A percentile compares a stretch with the other conserved stretches of the same genome.
These are phyloP conservation scores for Nicator chloris DNA, from an alignment of 2,113 vertebrate genomes.

Conservation along the genomic window DNA sequence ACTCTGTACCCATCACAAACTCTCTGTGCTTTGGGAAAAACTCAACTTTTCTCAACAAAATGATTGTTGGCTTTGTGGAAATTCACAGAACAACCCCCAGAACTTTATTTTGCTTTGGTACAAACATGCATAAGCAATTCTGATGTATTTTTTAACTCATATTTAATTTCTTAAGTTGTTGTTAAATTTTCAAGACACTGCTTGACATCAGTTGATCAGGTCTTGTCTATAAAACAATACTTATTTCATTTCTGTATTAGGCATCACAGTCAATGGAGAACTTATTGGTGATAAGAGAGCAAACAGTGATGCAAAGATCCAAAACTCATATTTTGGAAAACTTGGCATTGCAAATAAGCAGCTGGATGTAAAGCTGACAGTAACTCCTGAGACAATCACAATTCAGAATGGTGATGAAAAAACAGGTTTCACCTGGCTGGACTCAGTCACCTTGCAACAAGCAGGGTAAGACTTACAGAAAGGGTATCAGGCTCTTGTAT, in stretches of 20 bases:
- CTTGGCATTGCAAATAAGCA: constrained; percentile 82
- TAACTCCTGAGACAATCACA: constrained; percentile 80
- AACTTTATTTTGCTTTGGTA: not conserved
- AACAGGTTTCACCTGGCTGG: constrained; percentile 80
- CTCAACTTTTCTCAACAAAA: not conserved
- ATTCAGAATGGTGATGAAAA: constrained; percentile 70
- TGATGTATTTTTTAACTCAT: not conserved
- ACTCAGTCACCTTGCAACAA: constrained; percentile 71
- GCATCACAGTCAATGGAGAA: constrained; percentile 88
- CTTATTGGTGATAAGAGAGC: constrained; percentile 85
- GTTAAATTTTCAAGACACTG: not conserved
- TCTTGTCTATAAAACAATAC: not conserved
- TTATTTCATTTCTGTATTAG: constrained; percentile 55
- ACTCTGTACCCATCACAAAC: not conserved
- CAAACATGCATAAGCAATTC: not conserved
- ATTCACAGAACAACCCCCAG: not conserved
- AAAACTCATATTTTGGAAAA: constrained; percentile 87
- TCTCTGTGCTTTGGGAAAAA: not conserved
- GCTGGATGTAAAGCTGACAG: constrained; percentile 77
- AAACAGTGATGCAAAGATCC: constrained; percentile 51
- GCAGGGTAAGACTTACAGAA: constrained; percentile 70
- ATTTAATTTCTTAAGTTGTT: not conserved
- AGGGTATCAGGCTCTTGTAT: not conserved
- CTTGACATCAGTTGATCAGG: not conserved
- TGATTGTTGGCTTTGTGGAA: not conserved